Evolutionary conservation across 2,113 vertebrate species (phyloP), one percentile per base, ranked within the genome.

Genomic region (Tapirus terrestris): DNA sequence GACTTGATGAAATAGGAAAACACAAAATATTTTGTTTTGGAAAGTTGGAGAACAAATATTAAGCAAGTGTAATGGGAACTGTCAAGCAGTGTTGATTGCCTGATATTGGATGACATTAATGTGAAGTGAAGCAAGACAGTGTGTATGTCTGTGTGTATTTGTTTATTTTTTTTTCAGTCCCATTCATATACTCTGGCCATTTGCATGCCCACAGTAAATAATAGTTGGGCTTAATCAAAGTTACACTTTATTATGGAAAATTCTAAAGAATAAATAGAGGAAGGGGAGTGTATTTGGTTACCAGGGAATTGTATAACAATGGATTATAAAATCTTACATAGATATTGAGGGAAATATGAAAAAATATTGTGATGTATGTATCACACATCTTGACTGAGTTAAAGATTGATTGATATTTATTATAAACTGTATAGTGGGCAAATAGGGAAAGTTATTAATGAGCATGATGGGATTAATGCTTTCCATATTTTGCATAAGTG

Each of bases 341-440:
- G 0, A 3, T 14, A 73, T 53, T 7, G 25, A 70, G 36, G 1
- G 18, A 58, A 29, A 61, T 33, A 36, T 56, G 6, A 43, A 60
- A 76, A 29, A 36, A 7, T 51, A 51, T 51, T 51, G 10, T 51
- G 51, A 51, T 51, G 51, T 13, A 51, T 51, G 51, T 8, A 11
- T 51, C 51, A 51, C 51, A 51, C 11, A 0, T 51, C 51, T 51
- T 51, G 51, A 51, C 12, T 51, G 51, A 51, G 51, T 51, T 51
- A 45, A 60, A 93, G 2, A 3, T 75, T 88, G 68, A 31, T 36
- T 85, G 21, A 31, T 75, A 76, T 56, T 77, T 68, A 51, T 51
- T 2, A 56, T 14, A 12, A 1, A 21, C 0, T 17, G 3, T 6
- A 76, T 10, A 36, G 3, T 3, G 16, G 21, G 0, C 13, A 51